Base-by-base conservation (phyloP, 2,113 vertebrate genomes). In the Sardina pilchardus region DNA sequence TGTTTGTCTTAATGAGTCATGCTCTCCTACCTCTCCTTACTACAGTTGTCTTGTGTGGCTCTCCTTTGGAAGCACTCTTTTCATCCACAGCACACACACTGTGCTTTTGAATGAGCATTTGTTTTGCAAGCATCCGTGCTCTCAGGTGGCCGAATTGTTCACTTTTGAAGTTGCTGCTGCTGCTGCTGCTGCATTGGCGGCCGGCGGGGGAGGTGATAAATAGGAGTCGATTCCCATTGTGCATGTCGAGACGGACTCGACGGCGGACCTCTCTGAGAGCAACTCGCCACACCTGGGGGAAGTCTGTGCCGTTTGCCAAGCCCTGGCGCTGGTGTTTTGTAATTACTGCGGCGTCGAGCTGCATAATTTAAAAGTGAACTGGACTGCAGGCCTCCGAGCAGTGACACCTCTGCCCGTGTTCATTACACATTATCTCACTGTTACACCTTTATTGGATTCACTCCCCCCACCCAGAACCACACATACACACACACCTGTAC, bases 351-450 rank as follows among this genome's bases (percentile, higher is more conserved):
- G 30, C n/a, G 71, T 90, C 82, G 83, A 85, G 53, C 84, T 88
- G 86, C 80, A 82, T 88, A 88, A 90, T 88, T 87, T 85, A 86
- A 75, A 87, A 82, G 87, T 86, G 87, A 85, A 88, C 86, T 44
- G 84, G 82, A 86, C 85, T 53, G 48, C 39, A 53, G 42, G 81
- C 82, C 83, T 75, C 21, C 14, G 71, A 78, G 71, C 71, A 14
- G 34, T 47, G 83, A 36, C 44, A 43, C 83, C 36, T 26, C 80
- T 34, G 75, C 47, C 85, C 48, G 47, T 86, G 56, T 63, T 85
- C 85, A 81, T 82, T 87, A 36, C 84, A 82, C 83, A 86, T 85
- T 84, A 87, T 39, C 67, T 82, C 43, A 43, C 24, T 84, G 63
- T 88, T 82, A 48, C 30, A 59, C 82, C 59, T 63, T 82, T 75